phyloP scores from a whole-genome alignment of 2,113 vertebrate genomes.

The Pongo abelii region DNA sequence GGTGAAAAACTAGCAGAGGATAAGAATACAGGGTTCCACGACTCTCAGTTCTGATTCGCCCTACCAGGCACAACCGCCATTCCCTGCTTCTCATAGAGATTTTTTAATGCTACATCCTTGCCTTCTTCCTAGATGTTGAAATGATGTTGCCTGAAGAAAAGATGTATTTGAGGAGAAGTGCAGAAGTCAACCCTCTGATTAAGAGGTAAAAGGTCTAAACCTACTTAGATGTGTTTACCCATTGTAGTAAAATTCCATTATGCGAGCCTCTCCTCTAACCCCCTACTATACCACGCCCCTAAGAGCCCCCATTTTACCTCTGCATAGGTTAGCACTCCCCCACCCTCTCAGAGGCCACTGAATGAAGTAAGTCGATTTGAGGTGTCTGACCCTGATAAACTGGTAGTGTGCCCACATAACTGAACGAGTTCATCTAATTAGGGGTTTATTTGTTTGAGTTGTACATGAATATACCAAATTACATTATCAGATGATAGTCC shows the following conservation, averaged over 20 bases:
- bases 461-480: conserved; percentile 84
- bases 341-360: neutral
- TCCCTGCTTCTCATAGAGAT: neutral
- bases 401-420: neutral
- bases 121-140: neutral
- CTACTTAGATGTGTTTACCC: neutral
- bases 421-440: conserved; percentile 76
- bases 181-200: neutral
- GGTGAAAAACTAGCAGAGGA: neutral
- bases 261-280: neutral
- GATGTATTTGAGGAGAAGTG: neutral
- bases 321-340: fast-evolving
- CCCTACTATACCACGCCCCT: neutral
- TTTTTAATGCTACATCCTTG: neutral
- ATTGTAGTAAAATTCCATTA: neutral
- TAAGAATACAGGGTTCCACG: too few species aligned
- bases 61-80: neutral
- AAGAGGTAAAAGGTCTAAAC: neutral
- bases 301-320: neutral
- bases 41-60: fast-evolving
- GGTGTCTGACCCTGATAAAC: neutral
- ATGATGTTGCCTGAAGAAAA: neutral
- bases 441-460: conserved; percentile 87
- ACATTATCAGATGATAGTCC: conserved; percentile 85
- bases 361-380: neutral